Conservation (phyloP, 2,113 vertebrate species). For the Lonchura striata region DNA sequence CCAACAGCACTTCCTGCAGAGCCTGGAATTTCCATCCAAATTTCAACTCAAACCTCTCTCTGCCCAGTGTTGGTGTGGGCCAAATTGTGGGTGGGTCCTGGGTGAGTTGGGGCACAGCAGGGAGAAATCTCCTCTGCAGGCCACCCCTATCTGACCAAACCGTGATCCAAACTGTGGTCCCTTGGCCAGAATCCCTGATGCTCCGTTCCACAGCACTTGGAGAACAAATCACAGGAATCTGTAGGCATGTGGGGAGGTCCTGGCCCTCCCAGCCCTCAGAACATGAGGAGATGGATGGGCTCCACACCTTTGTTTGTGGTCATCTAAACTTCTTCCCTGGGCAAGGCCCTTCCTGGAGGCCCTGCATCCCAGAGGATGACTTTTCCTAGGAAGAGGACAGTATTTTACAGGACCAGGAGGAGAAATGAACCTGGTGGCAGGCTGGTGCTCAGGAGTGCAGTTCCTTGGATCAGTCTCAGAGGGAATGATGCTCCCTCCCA, state of each 20-base stretch:
- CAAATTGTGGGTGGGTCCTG: not conserved
- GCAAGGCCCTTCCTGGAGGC: not conserved
- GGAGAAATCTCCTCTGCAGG: not conserved
- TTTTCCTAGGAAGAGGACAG: not conserved
- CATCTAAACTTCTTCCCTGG: not conserved
- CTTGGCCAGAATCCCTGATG: not conserved
- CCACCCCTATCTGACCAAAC: not conserved
- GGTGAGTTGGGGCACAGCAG: not conserved
- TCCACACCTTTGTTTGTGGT: fast-evolving
- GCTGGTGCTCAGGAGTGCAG: not conserved
- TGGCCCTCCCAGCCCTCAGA: not conserved
- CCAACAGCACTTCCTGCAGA: not conserved
- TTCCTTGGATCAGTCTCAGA: fast-evolving
- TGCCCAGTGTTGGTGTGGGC: fast-evolving
- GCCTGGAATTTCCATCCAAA: not conserved
- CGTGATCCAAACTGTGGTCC: fast-evolving
- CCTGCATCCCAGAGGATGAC: not conserved
- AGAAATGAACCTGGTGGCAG: not conserved
- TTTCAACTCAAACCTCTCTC: not conserved
- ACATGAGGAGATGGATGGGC: not conserved
- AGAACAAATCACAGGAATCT: not conserved
- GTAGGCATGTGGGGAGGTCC: not conserved
- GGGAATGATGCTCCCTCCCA: not conserved
- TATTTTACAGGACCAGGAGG: not conserved
- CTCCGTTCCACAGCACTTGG: not conserved